Percentiles rank a stretch among this genome's conserved stretches.
These are phyloP conservation scores for Panzeria rudis DNA, from an alignment of 2,888 invertebrate species.

Conservation along the genomic window DNA sequence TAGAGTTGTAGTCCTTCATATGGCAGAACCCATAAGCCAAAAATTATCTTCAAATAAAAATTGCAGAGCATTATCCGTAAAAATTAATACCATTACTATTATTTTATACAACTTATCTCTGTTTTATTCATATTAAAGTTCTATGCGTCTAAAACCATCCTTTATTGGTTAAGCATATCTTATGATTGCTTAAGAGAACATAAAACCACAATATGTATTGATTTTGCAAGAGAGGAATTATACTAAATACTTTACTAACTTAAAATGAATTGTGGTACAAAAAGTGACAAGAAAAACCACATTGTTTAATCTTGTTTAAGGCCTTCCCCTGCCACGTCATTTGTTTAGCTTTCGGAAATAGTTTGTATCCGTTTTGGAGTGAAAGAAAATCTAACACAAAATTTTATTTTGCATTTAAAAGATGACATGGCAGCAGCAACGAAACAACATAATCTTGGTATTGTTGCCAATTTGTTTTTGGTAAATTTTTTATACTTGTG, in stretches of 20 bases:
- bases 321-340: not conserved
- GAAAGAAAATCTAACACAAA: not conserved
- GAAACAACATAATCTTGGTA: slow-evolving; percentile 13
- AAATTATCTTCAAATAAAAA: no score
- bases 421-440: not conserved
- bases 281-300: not conserved
- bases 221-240: not conserved
- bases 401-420: slow-evolving; percentile 17
- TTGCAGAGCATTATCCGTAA: no score
- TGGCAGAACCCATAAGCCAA: no score
- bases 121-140: slow-evolving; percentile 18
- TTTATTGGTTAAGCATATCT: not conserved
- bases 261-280: not conserved
- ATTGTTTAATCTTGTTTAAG: not conserved
- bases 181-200: not conserved
- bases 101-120: not conserved
- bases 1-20: no score
- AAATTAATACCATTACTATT: no score
- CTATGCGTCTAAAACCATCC: not conserved
- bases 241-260: not conserved
- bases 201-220: not conserved
- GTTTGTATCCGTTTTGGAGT: not conserved
- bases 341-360: not conserved
- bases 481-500: not conserved
- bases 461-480: not conserved